Evolutionary conservation across 35 echinoderm and acorn worm genomes (phyloP), one percentile per base, ranked within the genome.

Genomic region (Diadema setosum): DNA sequence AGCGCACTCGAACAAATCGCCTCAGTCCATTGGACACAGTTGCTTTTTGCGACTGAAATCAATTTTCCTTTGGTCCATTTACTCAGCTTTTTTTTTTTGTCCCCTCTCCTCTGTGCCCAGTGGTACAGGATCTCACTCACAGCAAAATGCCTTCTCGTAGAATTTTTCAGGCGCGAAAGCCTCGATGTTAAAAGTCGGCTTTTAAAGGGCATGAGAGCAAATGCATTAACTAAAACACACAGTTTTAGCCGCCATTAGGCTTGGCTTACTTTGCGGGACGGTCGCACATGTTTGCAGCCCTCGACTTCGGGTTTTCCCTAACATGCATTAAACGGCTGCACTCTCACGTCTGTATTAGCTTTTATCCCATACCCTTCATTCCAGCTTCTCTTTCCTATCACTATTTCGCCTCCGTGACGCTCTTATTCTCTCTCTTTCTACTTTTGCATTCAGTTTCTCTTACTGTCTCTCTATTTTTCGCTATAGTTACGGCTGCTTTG

Each of bases 151-250:
- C 33, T 36, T 78, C 2, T 36, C 63, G 63, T 67, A 26, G 30
- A 67, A 15, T 7, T 67, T 67, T 29, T 34, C 37, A 26, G 37
- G 63, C 24, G 40, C 35, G 34, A 78, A 25, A 21, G 29, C 29
- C 34, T 41, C 44, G 25, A 78, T 78, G 73, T 78, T 78, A 78
- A 78, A 78, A 78, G 73, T 78, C 73, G 73, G 73, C 73, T 41
- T 26, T 78, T 78, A 78, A 78, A 78, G 73, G 73, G 35, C 37
- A 78, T 34, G 24, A 39, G 40, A 78, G 73, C 73, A 78, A 78
- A 78, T 78, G 73, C 73, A 78, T 78, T 78, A 78, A 41, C 63
- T 78, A 78, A 78, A 78, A 78, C 73, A 78, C 73, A 78, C 73
- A 78, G 39, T 78, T 78, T 78, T 78, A 78, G 73, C 39, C 44